These are phyloP conservation scores for Microcaecilia unicolor DNA, from an alignment of 2,797 vertebrate genomes.

Conservation along the genomic window DNA sequence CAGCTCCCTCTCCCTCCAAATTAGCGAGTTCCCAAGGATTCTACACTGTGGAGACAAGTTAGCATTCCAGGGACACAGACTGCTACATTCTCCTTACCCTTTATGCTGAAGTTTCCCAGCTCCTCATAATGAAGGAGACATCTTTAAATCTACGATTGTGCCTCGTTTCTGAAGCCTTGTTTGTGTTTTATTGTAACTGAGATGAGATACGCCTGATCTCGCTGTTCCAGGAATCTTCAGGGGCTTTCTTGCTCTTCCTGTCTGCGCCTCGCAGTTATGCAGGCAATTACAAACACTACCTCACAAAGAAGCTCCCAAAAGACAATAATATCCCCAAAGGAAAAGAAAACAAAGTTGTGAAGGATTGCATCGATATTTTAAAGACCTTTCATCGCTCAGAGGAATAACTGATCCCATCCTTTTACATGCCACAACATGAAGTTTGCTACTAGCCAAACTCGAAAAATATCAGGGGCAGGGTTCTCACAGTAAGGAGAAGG, in stretches of 20 bases:
- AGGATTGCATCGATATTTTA: conserved; percentile 27
- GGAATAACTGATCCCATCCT: background rate
- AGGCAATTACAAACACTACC: conserved; percentile 15
- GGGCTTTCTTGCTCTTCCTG: conserved; percentile 8
- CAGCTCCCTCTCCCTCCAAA: background rate
- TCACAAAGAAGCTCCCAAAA: conserved; percentile 30
- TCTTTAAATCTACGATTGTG: background rate
- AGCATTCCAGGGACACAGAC: fast-evolving
- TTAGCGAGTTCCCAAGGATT: too few species aligned
- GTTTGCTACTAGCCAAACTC: conserved; percentile 5
- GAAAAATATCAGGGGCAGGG: background rate
- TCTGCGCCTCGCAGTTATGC: conserved; percentile 21
- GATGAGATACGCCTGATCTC: background rate
- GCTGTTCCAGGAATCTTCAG: conserved; percentile 6
- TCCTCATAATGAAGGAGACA: fast-evolving
- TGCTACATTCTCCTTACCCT: background rate
- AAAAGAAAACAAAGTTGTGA: conserved; percentile 27
- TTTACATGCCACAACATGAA: conserved; percentile 7
- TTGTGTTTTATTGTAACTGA: fast-evolving
- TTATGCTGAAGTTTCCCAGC: background rate
- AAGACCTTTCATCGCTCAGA: conserved; percentile 22
- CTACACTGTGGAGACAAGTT: conserved; percentile 4
- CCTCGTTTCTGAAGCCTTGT: background rate
- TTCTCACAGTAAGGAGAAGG: background rate
- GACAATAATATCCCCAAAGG: conserved; percentile 20